phyloP scores from a whole-genome alignment of 2,888 invertebrate species.

The Venustoraphidia nigricollis region DNA sequence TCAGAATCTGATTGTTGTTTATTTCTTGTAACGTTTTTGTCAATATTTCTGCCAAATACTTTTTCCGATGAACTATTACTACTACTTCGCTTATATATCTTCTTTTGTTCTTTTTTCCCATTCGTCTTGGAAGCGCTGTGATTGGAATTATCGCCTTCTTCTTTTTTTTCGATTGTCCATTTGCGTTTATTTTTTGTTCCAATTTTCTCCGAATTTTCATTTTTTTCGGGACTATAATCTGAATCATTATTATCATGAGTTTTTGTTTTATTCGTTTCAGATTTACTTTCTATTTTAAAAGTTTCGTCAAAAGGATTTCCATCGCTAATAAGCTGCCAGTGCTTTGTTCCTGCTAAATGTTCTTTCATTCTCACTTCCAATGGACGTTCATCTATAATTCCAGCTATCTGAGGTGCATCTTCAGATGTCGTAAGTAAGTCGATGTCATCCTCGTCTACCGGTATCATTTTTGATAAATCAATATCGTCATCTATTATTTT shows the following conservation, averaged over 20 bases:
- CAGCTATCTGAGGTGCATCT: slow-evolving; percentile 82
- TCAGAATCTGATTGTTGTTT: slow-evolving; percentile 16
- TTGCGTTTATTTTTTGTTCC: slow-evolving; percentile 7
- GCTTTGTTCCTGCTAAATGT: slow-evolving; percentile 3
- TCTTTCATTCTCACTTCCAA: slow-evolving; percentile 32
- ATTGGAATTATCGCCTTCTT: slow-evolving; percentile 6
- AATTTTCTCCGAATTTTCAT: slow-evolving; percentile 7
- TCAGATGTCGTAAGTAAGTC: slow-evolving; percentile 60
- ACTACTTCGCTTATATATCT: too few species aligned
- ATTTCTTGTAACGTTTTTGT: slow-evolving; percentile 17
- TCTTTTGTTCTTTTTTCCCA: too few species aligned
- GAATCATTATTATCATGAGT: too few species aligned
- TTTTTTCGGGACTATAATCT: background rate
- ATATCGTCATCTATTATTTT: slow-evolving; percentile 80
- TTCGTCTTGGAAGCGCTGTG: background rate
- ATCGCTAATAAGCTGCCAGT: slow-evolving; percentile 10
- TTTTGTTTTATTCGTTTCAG: too few species aligned
- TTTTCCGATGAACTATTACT: too few species aligned
- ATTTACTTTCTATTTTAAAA: too few species aligned
- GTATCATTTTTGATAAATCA: slow-evolving; percentile 41
- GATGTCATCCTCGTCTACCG: slow-evolving; percentile 44
- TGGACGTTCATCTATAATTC: slow-evolving; percentile 70
- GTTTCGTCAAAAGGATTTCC: background rate
- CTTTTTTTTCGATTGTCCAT: slow-evolving; percentile 1
- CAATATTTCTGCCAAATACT: too few species aligned